These are phyloP conservation scores for Zosterops lateralis DNA, from an alignment of 2,113 vertebrate species.

Conservation along the genomic window DNA sequence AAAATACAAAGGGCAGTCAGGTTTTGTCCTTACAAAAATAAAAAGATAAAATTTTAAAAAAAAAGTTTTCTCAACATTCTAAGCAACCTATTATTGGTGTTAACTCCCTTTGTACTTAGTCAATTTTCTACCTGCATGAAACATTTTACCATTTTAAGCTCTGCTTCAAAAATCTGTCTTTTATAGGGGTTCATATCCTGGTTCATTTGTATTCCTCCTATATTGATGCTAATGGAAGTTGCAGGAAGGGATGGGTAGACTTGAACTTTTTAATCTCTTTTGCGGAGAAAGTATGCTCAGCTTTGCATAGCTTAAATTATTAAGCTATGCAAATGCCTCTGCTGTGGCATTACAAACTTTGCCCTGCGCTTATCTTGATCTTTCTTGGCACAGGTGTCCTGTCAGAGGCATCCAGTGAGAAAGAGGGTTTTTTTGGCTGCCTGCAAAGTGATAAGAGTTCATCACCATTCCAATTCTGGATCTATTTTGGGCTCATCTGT, in stretches of 20 bases:
- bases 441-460: neutral
- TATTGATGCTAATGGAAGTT: neutral
- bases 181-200: neutral
- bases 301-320: neutral
- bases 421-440: neutral
- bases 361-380: neutral
- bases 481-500: neutral
- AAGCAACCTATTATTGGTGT: neutral
- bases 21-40: neutral
- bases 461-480: neutral
- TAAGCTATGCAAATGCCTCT: neutral
- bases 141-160: neutral
- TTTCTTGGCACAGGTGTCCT: neutral
- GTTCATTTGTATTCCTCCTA: neutral
- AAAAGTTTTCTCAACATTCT: neutral
- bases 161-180: neutral
- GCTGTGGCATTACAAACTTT: neutral
- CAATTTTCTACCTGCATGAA: neutral
- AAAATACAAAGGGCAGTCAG: neutral
- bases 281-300: neutral
- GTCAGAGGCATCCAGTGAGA: neutral
- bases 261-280: neutral
- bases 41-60: neutral
- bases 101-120: neutral
- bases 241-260: neutral